phyloP scores from a whole-genome alignment of 2,888 invertebrate species.

The Folsomia candida region DNA sequence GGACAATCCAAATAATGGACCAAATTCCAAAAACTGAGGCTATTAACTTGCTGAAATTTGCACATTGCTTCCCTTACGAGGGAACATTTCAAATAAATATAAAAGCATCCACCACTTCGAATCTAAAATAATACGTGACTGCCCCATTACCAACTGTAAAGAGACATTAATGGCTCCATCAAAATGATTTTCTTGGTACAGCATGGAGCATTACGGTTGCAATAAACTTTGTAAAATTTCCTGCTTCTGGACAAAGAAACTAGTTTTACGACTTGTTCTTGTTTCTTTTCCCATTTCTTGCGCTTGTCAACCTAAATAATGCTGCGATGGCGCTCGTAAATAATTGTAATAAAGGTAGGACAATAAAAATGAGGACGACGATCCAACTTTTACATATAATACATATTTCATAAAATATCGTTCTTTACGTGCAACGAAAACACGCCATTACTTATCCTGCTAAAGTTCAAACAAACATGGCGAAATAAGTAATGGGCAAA shows the following conservation, averaged over 20 bases:
- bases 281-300: constrained; percentile 10
- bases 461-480: constrained; percentile 15
- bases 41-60: constrained; percentile 8
- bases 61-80: constrained; percentile 2
- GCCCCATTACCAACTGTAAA: background rate
- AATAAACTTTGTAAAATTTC: constrained; percentile 13
- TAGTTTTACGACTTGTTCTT: constrained; percentile 17
- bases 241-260: constrained; percentile 3
- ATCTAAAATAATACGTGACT: background rate
- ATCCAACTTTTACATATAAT: background rate
- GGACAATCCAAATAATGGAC: constrained; percentile 2
- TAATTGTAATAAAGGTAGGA: constrained; percentile 13
- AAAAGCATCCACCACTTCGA: background rate
- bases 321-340: background rate
- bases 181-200: background rate
- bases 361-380: background rate
- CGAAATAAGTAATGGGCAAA: constrained; percentile 7
- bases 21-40: constrained; percentile 15
- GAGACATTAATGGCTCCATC: background rate
- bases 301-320: background rate
- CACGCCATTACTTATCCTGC: background rate
- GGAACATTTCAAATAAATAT: background rate
- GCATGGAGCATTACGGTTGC: constrained; percentile 1
- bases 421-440: no score
- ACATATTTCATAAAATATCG: background rate